These are phyloP conservation scores for Tanaodytes sp. DNA, from an alignment of 2,888 invertebrate genomes.

Conservation along the genomic window DNA sequence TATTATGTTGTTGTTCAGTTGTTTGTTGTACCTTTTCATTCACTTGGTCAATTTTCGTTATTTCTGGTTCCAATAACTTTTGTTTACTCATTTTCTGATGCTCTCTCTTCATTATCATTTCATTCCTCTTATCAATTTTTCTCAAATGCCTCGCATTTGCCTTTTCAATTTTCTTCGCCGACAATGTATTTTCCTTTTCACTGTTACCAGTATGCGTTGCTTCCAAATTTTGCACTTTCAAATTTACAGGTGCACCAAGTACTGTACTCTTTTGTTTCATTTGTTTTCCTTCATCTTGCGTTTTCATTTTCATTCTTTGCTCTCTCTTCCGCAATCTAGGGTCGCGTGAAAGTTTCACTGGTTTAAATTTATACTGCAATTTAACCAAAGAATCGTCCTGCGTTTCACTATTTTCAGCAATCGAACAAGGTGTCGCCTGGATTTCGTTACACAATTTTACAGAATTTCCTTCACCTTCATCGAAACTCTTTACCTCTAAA, in stretches of 20 bases:
- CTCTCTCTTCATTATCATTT: constrained; percentile 1
- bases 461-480: too few relatives aligned
- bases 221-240: too few relatives aligned
- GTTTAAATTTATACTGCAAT: neutral
- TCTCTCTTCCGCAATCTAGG: constrained; percentile 22
- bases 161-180: constrained; percentile 3
- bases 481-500: too few relatives aligned
- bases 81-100: neutral
- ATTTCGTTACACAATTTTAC: too few relatives aligned
- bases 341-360: constrained; percentile 3
- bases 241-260: too few relatives aligned
- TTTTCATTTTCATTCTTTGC: neutral
- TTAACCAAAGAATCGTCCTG: neutral
- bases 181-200: neutral
- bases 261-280: neutral
- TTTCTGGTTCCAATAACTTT: neutral
- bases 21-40: neutral
- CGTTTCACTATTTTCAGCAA: neutral
- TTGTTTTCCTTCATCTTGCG: neutral
- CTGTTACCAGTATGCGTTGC: too few relatives aligned
- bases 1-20: neutral
- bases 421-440: neutral
- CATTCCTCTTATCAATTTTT: neutral
- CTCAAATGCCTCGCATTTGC: neutral
- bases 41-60: neutral